Evolutionary conservation across 2,888 invertebrate genomes (phyloP), one percentile per base, ranked within the genome.

Genomic region (Rhagophthalmus giganteus): DNA sequence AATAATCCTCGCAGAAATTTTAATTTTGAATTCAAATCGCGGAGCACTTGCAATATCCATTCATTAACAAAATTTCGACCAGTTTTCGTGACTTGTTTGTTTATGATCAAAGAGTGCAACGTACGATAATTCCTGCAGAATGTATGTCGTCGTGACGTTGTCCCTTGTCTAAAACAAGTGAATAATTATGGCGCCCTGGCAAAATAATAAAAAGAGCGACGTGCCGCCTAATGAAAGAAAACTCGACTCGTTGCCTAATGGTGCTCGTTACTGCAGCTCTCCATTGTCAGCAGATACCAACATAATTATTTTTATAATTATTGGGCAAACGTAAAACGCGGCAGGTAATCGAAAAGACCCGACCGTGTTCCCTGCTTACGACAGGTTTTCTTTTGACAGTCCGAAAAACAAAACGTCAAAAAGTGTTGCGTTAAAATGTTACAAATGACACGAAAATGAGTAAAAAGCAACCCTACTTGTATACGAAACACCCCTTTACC

Each of bases 251-350:
- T 16, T 5, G 9, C 6, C 25, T 46, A 46, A 46, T 46, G 38
- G 46, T 32, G 37, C 46, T 46, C 31, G 46, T 46, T 46, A 46
- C 37, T 34, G 44, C 34, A 34, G 34, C n/a, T 24, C 34, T 41
- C 54, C 48, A 61, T 58, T 62, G 57, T 60, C 54, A 54, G 57
- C 57, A 57, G 62, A 65, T 62, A 62, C 60, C 62, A 7, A 58
- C 62, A 61, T 68, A 66, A 66, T 68, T 66, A 68, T 66, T 65
- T 66, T 66, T 66, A 66, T 66, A 66, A 68, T 68, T 66, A 68
- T 65, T 62, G 59, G 61, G 62, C 55, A 58, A 57, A 61, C 58
- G 60, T 55, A 62, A 63, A 64, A 65, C 63, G 58, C 59, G 57
- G 62, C 58, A 54, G 59, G 57, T 63, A 61, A 62, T 62, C 61